Percentiles rank a stretch among this genome's conserved stretches.
Evolutionary conservation across 2,797 vertebrate species (phyloP).

Genomic region (Somateria mollissima): DNA sequence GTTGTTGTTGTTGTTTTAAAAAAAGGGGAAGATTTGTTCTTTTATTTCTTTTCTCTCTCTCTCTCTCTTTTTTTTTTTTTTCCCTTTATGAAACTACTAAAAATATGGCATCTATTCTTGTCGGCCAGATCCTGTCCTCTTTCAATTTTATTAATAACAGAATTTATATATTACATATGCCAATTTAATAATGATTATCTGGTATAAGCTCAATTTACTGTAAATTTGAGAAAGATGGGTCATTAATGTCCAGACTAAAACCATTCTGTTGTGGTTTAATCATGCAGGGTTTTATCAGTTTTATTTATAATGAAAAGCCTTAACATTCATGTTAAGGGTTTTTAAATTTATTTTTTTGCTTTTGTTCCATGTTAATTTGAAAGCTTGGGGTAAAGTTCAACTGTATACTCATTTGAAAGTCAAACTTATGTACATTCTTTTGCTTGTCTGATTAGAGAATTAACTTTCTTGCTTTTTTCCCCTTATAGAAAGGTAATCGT

Average conservation of each 20-base stretch:
- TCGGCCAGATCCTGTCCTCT: accelerated
- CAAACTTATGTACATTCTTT: not conserved
- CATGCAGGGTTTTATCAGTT: too few species aligned
- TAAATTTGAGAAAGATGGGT: not conserved
- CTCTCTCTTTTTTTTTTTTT: not conserved
- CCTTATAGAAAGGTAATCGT: not conserved
- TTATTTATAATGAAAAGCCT: not conserved
- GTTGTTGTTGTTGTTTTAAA: not conserved
- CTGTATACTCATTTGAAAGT: not conserved
- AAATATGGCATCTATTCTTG: not conserved
- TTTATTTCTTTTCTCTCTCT: too few species aligned
- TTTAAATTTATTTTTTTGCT: not conserved
- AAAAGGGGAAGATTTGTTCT: too few species aligned
- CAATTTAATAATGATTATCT: not conserved
- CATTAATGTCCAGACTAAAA: not conserved
- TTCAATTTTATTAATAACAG: not conserved
- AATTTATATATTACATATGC: not conserved
- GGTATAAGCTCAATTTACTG: too few species aligned
- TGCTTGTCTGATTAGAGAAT: not conserved
- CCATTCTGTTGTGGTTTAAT: too few species aligned
- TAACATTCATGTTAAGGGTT: not conserved
- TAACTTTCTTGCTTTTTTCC: not conserved
- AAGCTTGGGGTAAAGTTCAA: not conserved
- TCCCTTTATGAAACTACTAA: not conserved
- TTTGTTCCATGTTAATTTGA: not conserved